These are phyloP conservation scores for Cotesia typhae DNA, from an alignment of 1,140 invertebrate species.

Conservation along the genomic window DNA sequence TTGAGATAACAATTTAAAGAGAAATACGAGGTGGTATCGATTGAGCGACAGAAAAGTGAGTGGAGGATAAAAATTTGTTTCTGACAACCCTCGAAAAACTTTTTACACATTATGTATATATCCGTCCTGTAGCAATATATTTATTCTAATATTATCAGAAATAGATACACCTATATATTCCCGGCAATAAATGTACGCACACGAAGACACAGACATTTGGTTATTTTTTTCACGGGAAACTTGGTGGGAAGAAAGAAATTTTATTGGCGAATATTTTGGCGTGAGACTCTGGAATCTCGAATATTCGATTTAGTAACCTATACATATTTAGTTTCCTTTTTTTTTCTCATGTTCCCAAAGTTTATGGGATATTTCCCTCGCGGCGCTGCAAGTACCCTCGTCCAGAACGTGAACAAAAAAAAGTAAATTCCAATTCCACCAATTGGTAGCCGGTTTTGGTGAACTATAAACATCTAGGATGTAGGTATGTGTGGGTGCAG, in stretches of 20 bases:
- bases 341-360: not conserved
- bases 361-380: slow-evolving; percentile 4
- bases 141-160: too few relatives aligned
- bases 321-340: slow-evolving; percentile 1
- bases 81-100: not conserved
- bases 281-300: slow-evolving; percentile 18
- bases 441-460: not conserved
- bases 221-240: not conserved
- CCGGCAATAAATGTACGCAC: too few relatives aligned
- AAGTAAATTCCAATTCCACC: slow-evolving; percentile 19
- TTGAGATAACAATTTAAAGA: slow-evolving; percentile 6
- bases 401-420: not conserved
- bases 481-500: too few relatives aligned
- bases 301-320: slow-evolving; percentile 22
- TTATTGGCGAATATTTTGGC: slow-evolving; percentile 10
- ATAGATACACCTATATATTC: too few relatives aligned
- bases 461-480: not conserved
- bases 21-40: slow-evolving; percentile 8
- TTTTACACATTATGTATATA: not conserved
- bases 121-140: too few relatives aligned
- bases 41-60: slow-evolving; percentile 6
- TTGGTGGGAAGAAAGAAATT: not conserved
- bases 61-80: not conserved
- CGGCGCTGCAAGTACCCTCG: too few relatives aligned
- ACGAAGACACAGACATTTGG: too few relatives aligned